Percentiles rank a stretch among this genome's conserved stretches.
phyloP scores from a whole-genome alignment of 2,113 vertebrate genomes.

The Oncorhynchus mykiss region DNA sequence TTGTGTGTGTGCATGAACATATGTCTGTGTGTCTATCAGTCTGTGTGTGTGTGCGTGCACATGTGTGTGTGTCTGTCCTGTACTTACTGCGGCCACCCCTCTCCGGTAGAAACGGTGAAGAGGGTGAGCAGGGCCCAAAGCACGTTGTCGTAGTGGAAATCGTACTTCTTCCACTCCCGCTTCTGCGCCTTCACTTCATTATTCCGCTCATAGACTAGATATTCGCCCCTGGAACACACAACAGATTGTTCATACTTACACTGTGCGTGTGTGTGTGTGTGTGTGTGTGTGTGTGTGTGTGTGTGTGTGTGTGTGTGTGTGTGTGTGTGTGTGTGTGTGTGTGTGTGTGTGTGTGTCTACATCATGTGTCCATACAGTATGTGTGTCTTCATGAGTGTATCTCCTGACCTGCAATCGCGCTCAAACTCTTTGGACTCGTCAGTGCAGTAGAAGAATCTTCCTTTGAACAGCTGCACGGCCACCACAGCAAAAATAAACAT shows the following conservation, averaged over 20 bases:
- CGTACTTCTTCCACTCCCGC: conserved; percentile 97
- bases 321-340: conserved; percentile 1
- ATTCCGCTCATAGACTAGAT: conserved; percentile 89
- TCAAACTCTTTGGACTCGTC: conserved; percentile 96
- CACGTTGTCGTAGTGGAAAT: conserved; percentile 98
- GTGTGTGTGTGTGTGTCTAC: not conserved
- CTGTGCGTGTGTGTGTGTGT: not conserved
- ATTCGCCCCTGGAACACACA: conserved; percentile 81
- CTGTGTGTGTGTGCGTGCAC: not conserved
- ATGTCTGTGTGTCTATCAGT: too few species aligned
- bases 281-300: conserved; percentile 1
- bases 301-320: conserved; percentile 2
- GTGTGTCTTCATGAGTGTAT: too few species aligned
- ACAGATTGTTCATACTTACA: not conserved
- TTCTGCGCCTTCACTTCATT: conserved; percentile 94
- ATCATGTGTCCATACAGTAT: too few species aligned
- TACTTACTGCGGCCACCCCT: conserved; percentile 95
- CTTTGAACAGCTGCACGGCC: conserved; percentile 96
- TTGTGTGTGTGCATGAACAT: too few species aligned
- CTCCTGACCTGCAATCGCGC: conserved; percentile 77
- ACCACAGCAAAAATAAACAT: conserved; percentile 99
- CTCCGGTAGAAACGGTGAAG: conserved; percentile 96
- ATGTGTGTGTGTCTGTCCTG: conserved; percentile 30
- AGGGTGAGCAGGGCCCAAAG: conserved; percentile 97
- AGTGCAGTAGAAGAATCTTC: conserved; percentile 94